These are phyloP conservation scores for Sebastolobus altivelis DNA, from an alignment of 2,797 vertebrate genomes.

Conservation along the genomic window DNA sequence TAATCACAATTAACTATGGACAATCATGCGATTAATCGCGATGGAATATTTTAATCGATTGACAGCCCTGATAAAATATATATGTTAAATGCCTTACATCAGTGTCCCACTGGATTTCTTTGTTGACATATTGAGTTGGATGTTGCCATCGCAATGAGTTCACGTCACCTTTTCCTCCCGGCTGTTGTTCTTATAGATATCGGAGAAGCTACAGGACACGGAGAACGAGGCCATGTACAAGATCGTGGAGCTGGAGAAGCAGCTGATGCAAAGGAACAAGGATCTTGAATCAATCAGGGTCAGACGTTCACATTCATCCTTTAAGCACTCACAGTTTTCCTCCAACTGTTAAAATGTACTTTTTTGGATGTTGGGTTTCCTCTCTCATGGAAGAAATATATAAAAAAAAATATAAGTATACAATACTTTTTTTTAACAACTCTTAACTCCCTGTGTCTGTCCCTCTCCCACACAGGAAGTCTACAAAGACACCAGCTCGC, in stretches of 20 bases:
- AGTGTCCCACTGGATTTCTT: neutral
- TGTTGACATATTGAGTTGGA: constrained; percentile 5
- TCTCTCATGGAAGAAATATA: neutral
- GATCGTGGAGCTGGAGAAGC: constrained; percentile 97
- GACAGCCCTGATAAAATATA: neutral
- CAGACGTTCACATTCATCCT: constrained; percentile 21
- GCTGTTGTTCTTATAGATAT: constrained; percentile 83
- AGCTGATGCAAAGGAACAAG: constrained; percentile 94
- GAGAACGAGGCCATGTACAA: constrained; percentile 98
- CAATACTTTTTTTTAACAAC: too few relatives aligned
- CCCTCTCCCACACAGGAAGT: constrained; percentile 85
- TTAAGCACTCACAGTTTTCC: neutral
- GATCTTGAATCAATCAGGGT: constrained; percentile 94
- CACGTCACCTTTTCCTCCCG: constrained; percentile 3
- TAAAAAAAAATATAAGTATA: neutral
- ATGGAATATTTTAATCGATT: too few relatives aligned
- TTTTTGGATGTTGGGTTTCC: neutral
- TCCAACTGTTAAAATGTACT: neutral
- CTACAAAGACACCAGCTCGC: constrained; percentile 91
- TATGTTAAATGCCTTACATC: neutral
- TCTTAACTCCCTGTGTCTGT: neutral
- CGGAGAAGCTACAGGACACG: constrained; percentile 95
- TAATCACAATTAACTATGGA: too few relatives aligned
- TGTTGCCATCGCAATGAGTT: constrained; percentile 16
- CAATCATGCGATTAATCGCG: too few relatives aligned